phyloP scores from a whole-genome alignment of 2,797 vertebrate species.

The Gastrophryne carolinensis region DNA sequence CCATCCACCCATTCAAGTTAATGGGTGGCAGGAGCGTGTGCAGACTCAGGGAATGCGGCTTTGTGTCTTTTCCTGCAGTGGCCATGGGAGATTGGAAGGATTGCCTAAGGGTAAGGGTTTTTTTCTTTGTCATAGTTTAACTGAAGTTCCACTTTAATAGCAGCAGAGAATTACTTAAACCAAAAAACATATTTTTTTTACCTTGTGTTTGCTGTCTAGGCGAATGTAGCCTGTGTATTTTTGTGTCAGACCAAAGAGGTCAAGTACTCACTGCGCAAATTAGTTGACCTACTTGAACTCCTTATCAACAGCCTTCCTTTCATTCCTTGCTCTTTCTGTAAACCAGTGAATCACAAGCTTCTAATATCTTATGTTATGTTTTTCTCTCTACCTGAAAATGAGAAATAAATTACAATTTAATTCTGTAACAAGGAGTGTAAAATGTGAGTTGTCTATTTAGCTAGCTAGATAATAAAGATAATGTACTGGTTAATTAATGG shows the following conservation, averaged over 20 bases:
- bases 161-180: not conserved
- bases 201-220: too few relatives aligned
- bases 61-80: too few relatives aligned
- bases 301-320: constrained; percentile 69
- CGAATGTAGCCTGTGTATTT: too few relatives aligned
- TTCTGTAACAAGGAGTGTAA: constrained; percentile 61
- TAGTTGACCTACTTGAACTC: constrained; percentile 66
- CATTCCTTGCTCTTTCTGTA: constrained; percentile 63
- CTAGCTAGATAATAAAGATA: constrained; percentile 57
- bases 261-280: constrained; percentile 65
- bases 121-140: too few relatives aligned
- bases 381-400: constrained; percentile 58
- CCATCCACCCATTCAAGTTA: too few relatives aligned
- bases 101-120: too few relatives aligned
- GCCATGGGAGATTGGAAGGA: too few relatives aligned
- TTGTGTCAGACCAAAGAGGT: constrained; percentile 51
- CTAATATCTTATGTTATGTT: constrained; percentile 63
- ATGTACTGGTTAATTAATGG: constrained; percentile 68
- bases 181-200: constrained; percentile 42
- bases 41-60: too few relatives aligned
- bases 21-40: too few relatives aligned
- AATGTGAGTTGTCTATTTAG: constrained; percentile 58
- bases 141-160: too few relatives aligned
- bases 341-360: constrained; percentile 68
- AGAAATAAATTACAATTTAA: constrained; percentile 65